phyloP scores from a whole-genome alignment of 2,113 vertebrate species.

The Bathybates hornii region DNA sequence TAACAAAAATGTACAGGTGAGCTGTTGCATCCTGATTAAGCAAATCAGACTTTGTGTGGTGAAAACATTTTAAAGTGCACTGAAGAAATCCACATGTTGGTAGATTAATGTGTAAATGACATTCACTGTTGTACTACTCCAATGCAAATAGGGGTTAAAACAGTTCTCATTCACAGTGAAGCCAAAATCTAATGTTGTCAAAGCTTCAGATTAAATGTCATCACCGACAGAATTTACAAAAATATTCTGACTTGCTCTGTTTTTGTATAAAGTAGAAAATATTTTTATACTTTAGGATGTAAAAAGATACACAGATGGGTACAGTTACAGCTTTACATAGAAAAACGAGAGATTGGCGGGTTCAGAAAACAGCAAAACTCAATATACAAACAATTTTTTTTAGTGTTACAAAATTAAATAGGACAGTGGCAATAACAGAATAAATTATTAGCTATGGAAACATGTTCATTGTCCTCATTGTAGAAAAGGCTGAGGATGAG shows the following conservation, averaged over 20 bases:
- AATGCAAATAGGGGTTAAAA: neutral
- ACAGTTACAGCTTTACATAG: neutral
- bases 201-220: neutral
- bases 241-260: neutral
- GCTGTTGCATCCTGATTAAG: neutral
- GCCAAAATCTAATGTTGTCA: neutral
- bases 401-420: neutral
- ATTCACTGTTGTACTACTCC: neutral
- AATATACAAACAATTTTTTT: neutral
- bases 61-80: neutral
- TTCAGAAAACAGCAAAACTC: neutral
- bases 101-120: neutral
- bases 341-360: neutral
- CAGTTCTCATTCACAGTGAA: neutral
- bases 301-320: neutral
- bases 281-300: neutral
- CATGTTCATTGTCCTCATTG: neutral
- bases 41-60: neutral
- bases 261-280: neutral
- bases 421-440: neutral
- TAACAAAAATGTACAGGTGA: neutral
- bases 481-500: neutral
- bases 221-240: neutral
- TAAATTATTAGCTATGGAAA: neutral
- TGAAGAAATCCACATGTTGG: neutral